Evolutionary conservation across 2,113 vertebrate genomes (phyloP).

Genomic region (Aix galericulata): DNA sequence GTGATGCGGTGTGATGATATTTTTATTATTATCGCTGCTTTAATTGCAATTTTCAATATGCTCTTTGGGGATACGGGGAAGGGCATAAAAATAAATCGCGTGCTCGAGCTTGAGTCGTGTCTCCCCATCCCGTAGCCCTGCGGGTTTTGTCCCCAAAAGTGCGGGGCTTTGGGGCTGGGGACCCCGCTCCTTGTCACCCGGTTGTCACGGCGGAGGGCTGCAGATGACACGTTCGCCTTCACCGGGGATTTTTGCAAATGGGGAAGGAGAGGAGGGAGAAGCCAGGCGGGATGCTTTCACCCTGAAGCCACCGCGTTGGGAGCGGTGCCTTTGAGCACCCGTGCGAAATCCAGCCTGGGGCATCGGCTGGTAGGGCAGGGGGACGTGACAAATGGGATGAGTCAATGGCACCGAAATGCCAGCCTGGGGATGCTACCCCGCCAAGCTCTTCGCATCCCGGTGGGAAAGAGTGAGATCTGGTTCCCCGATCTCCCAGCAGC

Average conservation of each 20-base stretch:
- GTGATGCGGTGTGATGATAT: not conserved
- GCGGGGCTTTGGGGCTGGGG: not conserved
- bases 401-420: not conserved
- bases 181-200: too few relatives aligned
- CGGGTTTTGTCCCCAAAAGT: not conserved
- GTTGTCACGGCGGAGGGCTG: not conserved
- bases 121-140: not conserved
- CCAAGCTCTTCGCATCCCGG: constrained; percentile 47
- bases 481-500: constrained; percentile 3
- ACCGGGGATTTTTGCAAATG: not conserved
- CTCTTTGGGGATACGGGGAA: not conserved
- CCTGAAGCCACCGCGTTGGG: not conserved
- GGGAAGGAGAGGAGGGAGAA: not conserved
- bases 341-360: not conserved
- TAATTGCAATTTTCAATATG: not conserved
- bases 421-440: not conserved
- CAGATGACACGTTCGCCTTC: not conserved
- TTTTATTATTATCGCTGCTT: not conserved
- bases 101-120: not conserved
- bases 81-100: not conserved
- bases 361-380: not conserved
- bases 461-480: constrained; percentile 54
- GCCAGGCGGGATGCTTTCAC: not conserved
- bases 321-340: not conserved
- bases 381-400: not conserved